Evolutionary conservation across 1,140 invertebrate genomes (phyloP), one percentile per base, ranked within the genome.

Genomic region (Rhagoletis zephyria): DNA sequence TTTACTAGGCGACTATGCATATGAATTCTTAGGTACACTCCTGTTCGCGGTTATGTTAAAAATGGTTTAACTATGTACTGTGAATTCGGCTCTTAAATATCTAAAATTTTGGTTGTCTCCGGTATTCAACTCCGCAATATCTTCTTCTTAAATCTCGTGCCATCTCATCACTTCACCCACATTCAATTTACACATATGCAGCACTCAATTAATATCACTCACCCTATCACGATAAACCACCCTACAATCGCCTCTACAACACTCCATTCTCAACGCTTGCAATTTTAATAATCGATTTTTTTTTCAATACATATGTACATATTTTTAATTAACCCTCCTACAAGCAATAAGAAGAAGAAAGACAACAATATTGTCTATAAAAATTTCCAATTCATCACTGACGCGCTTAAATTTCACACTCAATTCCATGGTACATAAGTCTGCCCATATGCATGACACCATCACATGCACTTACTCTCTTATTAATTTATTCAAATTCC

Each of bases 311-410:
- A 30, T 30, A n/a, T n/a, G 16, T n/a, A 51, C 51, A 56, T 81
- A 56, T 81, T 81, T 81, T 9, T 81, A 81, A 81, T 81, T 56
- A 56, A 81, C 74, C 74, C 74, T 81, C 74, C 74, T 51, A 56
- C 74, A 56, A 19, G 9, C 19, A 30, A 5, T 10, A 48, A 3
- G 4, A 12, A 64, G 14, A 70, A 30, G 30, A 16, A 74, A 3
- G 48, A 74, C 70, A 48, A 12, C 40, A 74, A n/a, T 10, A 42
- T 40, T 67, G 45, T 14, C 16, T 74, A 74, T 45, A 74, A 48
- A 74, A 6, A 51, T 74, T 74, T 40, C 45, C 70, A 74, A 74
- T 74, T n/a, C 45, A 74, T 74, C 70, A 74, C 45, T 74, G 70
- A 48, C 70, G 14, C 70, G 70, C 70, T 74, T 74, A 45, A 74